Conservation (phyloP, 2,888 invertebrate species). For the Stictocephala bisonia region DNA sequence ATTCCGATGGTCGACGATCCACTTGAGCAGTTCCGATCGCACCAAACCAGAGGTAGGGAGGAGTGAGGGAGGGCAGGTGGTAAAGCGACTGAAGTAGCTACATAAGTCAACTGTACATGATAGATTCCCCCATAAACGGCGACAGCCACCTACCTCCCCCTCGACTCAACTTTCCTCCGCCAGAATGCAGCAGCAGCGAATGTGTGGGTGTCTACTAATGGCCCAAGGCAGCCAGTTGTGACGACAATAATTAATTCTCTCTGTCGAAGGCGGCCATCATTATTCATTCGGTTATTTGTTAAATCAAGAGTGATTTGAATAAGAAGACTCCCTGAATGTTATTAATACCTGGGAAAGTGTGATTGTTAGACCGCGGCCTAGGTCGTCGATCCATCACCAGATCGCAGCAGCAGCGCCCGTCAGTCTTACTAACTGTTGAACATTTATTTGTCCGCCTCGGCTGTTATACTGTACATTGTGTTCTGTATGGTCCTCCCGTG, state of each 20-base stretch:
- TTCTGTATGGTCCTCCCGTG: no score
- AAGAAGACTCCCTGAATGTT: conserved; percentile 39
- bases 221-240: conserved; percentile 32
- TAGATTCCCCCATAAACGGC: conserved; percentile 43
- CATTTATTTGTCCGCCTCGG: no score
- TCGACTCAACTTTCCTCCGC: conserved; percentile 18
- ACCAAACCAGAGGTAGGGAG: no score
- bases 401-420: no score
- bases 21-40: no score
- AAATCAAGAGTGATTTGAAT: conserved; percentile 40
- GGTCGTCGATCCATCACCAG: no score
- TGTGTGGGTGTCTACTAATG: conserved; percentile 40
- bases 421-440: no score
- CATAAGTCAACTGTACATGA: conserved; percentile 44
- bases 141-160: conserved; percentile 8
- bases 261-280: conserved; percentile 33
- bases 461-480: no score
- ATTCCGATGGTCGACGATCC: no score
- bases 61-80: conserved; percentile 43
- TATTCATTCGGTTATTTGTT: conserved; percentile 40
- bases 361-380: no score
- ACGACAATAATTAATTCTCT: conserved; percentile 41
- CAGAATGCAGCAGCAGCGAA: neutral
- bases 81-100: conserved; percentile 38
- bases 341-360: conserved; percentile 27